A percentile compares a stretch with the other conserved stretches of the same genome.
phyloP scores from a whole-genome alignment of 2,888 invertebrate species.

The Harmothoe impar region DNA sequence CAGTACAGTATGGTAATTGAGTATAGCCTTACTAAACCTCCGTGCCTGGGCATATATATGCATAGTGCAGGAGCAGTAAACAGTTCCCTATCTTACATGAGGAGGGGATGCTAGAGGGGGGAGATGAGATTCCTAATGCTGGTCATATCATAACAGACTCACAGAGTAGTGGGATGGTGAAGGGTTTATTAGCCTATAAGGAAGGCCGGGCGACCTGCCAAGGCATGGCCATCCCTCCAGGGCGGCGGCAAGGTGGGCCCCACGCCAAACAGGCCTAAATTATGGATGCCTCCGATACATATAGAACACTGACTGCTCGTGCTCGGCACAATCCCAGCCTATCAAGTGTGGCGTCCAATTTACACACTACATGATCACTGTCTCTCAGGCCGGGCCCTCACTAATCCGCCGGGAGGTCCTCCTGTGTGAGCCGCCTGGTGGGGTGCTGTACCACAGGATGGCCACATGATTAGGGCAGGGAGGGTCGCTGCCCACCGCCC shows the following conservation, averaged over 20 bases:
- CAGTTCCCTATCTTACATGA: not conserved
- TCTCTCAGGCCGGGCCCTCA: slow-evolving; percentile 17
- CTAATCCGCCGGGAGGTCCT: slow-evolving; percentile 12
- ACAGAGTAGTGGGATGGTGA: not conserved
- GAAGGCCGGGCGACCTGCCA: slow-evolving; percentile 14
- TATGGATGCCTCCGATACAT: slow-evolving; percentile 35
- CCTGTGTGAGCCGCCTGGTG: not conserved
- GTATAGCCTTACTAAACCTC: not conserved
- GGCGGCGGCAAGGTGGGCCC: not conserved
- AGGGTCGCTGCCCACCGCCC: not conserved
- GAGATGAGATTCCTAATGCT: not conserved
- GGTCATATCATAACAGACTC: slow-evolving; percentile 6
- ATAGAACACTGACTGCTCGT: slow-evolving; percentile 31
- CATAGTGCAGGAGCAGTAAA: not conserved
- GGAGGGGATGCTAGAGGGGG: not conserved
- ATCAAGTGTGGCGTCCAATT: slow-evolving; percentile 48
- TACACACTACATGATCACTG: slow-evolving; percentile 47
- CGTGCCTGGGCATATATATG: not conserved
- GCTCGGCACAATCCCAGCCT: slow-evolving; percentile 5
- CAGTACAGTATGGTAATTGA: not conserved
- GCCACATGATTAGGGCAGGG: not conserved
- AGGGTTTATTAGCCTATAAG: slow-evolving; percentile 43
- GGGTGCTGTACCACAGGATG: slow-evolving; percentile 15
- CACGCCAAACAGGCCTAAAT: not conserved
- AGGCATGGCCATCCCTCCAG: slow-evolving; percentile 15